phyloP scores from a whole-genome alignment of 2,113 vertebrate genomes.

The Datnioides undecimradiatus region DNA sequence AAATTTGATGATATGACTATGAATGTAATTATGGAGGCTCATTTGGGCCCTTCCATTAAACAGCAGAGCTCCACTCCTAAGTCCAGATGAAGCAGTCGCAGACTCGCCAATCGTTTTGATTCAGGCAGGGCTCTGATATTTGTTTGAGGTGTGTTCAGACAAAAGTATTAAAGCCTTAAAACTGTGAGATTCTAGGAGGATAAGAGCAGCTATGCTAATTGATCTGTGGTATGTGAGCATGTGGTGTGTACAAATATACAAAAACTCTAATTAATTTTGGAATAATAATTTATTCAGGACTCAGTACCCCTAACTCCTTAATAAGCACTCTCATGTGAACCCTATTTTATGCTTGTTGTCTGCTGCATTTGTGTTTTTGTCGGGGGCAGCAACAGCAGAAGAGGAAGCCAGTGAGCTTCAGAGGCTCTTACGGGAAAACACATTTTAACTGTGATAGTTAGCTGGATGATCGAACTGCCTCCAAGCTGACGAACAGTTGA shows the following conservation, averaged over 20 bases:
- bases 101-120: constrained; percentile 43
- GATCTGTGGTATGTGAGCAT: not conserved
- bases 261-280: constrained; percentile 6
- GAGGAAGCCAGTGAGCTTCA: constrained; percentile 43
- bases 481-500: constrained; percentile 48
- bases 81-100: constrained; percentile 21
- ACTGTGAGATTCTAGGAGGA: constrained; percentile 24
- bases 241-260: not conserved
- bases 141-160: constrained; percentile 50
- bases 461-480: constrained; percentile 41
- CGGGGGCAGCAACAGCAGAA: not conserved
- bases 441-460: constrained; percentile 50
- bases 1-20: constrained; percentile 5
- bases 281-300: constrained; percentile 24
- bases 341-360: constrained; percentile 21
- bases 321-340: constrained; percentile 2
- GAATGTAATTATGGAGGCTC: constrained; percentile 30
- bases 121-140: constrained; percentile 16
- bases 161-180: constrained; percentile 38
- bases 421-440: constrained; percentile 46
- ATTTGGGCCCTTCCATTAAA: constrained; percentile 16
- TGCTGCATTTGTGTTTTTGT: constrained; percentile 20
- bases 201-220: constrained; percentile 15
- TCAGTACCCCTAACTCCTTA: not conserved
- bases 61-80: constrained; percentile 20